Evolutionary conservation across 2,113 vertebrate species (phyloP), one percentile per base, ranked within the genome.

Genomic region (Ceyx melanurus): DNA sequence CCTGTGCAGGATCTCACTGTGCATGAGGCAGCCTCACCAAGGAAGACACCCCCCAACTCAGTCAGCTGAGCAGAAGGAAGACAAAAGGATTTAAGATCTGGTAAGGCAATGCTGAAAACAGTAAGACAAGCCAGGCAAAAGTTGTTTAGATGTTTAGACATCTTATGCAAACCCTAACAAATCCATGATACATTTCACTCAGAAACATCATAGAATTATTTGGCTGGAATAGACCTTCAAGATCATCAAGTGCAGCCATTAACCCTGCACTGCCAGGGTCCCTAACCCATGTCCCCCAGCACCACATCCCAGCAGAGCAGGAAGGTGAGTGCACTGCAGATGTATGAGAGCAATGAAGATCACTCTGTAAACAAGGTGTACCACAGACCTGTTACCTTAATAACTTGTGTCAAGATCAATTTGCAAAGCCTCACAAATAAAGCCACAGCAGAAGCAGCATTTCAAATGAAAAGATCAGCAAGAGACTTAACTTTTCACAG

Each of bases 1-100:
- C 20, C 20, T 2, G 0, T 2, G 17, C 3, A 62, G 6, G 48
- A 66, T 29, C 42, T 35, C 37, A 18, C 21, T 0, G 0, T 2
- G 11, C 35, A n/a, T 14, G 21, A 25, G 23, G 29, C 11, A 26
- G 23, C 9, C 50, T 29, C 35, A 42, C 26, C 65, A 64, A 64
- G 45, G 54, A 23, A 50, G 48, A 50, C 48, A 50, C 48, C 48
- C 0, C 16, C 50, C 50, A 77, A 6, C 37, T 20, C 25, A 28
- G 29, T 21, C 35, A 81, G 9, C 18, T 13, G 29, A 53, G 42
- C 22, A n/a, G 33, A 72, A 54, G 3, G 11, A 70, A 57, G 45
- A 50, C 16, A 65, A 67, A 88, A 71, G 16, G 37, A 50, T n/a
- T 77, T 20, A 46, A 29, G 15, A 82, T 5, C 9, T 71, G 33